Conservation (phyloP, 1,140 invertebrate species). For the Magallana gigas region DNA sequence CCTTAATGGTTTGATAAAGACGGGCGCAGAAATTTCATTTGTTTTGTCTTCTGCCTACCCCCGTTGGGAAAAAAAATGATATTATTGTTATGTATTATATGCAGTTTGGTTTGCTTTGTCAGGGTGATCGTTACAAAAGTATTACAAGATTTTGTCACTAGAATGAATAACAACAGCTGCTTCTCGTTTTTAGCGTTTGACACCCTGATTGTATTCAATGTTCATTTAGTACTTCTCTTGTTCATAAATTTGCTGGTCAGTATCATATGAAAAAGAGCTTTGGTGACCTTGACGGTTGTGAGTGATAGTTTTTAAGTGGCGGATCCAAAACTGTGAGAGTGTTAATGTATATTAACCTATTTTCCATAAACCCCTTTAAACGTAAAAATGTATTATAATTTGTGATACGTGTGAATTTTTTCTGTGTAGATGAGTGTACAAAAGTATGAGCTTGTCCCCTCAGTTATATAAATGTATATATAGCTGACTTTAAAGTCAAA, state of each 20-base stretch:
- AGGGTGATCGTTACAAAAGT: not conserved
- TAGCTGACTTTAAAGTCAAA: conserved; percentile 28
- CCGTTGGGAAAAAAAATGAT: not conserved
- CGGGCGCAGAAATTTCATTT: conserved; percentile 11
- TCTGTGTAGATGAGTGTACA: not conserved
- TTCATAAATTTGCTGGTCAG: conserved; percentile 32
- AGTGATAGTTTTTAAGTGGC: not conserved
- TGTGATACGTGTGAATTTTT: not conserved
- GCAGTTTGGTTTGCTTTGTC: not conserved
- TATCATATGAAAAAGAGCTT: not conserved
- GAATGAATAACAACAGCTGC: conserved; percentile 8
- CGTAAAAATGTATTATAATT: not conserved
- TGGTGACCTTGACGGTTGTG: conserved; percentile 29
- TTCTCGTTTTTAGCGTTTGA: not conserved
- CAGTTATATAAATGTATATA: conserved; percentile 29
- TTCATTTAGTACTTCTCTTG: not conserved
- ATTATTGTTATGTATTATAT: conserved; percentile 24
- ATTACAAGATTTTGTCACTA: not conserved
- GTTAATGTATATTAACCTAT: not conserved
- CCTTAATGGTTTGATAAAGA: conserved; percentile 2
- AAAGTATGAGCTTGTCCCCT: conserved; percentile 7
- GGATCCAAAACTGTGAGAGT: not conserved
- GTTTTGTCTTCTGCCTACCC: conserved; percentile 6
- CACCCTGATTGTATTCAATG: not conserved
- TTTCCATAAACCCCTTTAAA: not conserved